Conservation (phyloP, 2,888 invertebrate species). For the Patella depressa region DNA sequence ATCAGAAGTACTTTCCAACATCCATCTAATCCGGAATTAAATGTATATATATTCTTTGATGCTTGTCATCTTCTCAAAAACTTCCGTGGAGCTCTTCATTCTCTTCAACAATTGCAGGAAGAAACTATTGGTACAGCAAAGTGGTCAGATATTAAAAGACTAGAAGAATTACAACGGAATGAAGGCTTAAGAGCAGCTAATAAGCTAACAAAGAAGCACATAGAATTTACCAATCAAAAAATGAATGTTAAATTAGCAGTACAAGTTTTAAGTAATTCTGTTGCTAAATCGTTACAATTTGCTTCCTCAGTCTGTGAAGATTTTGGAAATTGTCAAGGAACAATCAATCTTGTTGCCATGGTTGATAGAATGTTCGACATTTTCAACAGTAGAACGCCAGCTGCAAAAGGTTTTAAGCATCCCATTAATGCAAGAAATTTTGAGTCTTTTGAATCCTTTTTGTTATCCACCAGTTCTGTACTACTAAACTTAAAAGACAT, state of each 20-base stretch:
- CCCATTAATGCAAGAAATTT: slow-evolving; percentile 12
- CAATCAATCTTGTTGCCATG: not conserved
- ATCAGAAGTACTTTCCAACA: not conserved
- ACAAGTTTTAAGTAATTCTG: slow-evolving; percentile 13
- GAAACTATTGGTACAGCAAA: not conserved
- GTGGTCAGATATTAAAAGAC: slow-evolving; percentile 6
- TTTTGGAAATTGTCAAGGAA: slow-evolving; percentile 2
- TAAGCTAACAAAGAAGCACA: slow-evolving; percentile 14
- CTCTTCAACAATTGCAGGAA: not conserved
- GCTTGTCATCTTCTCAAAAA: slow-evolving; percentile 22
- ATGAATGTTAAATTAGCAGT: slow-evolving; percentile 10
- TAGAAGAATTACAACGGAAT: slow-evolving; percentile 5
- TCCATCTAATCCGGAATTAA: not conserved
- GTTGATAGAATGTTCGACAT: slow-evolving; percentile 16
- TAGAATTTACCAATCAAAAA: not conserved
- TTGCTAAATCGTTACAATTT: slow-evolving; percentile 19
- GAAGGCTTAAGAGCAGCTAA: slow-evolving; percentile 17
- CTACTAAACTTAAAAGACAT: not conserved
- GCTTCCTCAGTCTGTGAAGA: slow-evolving; percentile 8
- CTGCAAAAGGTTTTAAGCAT: slow-evolving; percentile 15
- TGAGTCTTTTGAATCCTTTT: not conserved
- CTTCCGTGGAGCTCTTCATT: slow-evolving; percentile 1
- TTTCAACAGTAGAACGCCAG: slow-evolving; percentile 10
- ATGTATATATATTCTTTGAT: slow-evolving; percentile 15
- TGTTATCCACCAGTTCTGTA: not conserved